Evolutionary conservation across 2,113 vertebrate genomes (phyloP).

Genomic region (Nothocercus julius): DNA sequence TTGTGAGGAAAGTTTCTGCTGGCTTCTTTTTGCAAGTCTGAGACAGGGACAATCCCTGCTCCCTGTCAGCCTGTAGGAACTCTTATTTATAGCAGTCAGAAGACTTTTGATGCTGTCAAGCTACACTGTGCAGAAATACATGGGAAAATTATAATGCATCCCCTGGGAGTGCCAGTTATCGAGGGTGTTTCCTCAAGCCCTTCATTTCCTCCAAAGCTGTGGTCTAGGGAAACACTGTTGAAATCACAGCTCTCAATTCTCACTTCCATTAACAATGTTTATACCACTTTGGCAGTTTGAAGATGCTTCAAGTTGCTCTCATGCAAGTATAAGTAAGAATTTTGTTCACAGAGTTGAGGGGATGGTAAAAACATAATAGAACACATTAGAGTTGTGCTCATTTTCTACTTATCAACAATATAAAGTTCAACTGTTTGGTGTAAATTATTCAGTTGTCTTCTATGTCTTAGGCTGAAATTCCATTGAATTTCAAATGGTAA

Average conservation of each 20-base stretch:
- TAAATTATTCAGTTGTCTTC: background rate
- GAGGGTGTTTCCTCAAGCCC: background rate
- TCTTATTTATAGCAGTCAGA: background rate
- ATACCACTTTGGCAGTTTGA: background rate
- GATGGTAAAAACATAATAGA: background rate
- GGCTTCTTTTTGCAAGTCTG: background rate
- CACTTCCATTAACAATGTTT: background rate
- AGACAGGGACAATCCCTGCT: background rate
- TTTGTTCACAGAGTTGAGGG: background rate
- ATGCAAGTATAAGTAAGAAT: background rate
- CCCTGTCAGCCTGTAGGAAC: background rate
- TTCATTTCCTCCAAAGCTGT: background rate
- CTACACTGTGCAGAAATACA: background rate
- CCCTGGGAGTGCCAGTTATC: conserved; percentile 14
- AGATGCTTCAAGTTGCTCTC: background rate
- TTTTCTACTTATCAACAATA: background rate
- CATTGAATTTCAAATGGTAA: background rate
- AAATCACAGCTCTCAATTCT: background rate
- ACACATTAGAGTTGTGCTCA: background rate
- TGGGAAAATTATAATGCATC: conserved; percentile 24
- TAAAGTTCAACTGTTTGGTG: background rate
- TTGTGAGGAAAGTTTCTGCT: background rate
- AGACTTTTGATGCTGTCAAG: conserved; percentile 31
- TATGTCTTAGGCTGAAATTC: background rate
- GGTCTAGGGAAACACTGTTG: conserved; percentile 6